Conservation (phyloP, 2,113 vertebrate genomes). For the Capreolus pygargus region DNA sequence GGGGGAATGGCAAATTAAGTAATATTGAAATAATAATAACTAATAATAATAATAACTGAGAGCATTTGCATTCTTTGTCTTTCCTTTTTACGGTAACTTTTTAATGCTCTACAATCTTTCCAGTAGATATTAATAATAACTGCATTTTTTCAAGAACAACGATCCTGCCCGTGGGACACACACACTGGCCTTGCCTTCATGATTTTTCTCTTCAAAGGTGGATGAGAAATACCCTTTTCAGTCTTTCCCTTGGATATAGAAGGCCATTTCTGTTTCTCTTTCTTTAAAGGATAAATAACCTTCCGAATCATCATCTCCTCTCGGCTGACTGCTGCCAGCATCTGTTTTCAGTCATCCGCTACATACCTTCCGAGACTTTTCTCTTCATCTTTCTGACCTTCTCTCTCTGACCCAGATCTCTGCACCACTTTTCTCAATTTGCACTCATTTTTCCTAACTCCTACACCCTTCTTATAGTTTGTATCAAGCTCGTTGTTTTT, state of each 20-base stretch:
- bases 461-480: slow-evolving; percentile 2
- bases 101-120: background rate
- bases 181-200: background rate
- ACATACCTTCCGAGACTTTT: slow-evolving; percentile 46
- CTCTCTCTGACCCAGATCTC: slow-evolving; percentile 32
- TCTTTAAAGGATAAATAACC: background rate
- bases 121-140: background rate
- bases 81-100: background rate
- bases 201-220: background rate
- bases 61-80: background rate
- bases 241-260: background rate
- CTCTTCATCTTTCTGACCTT: slow-evolving; percentile 48
- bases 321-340: background rate
- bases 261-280: background rate
- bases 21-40: background rate
- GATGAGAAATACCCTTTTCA: background rate
- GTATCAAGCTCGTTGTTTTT: slow-evolving; percentile 22
- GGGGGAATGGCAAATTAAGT: background rate
- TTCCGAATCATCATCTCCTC: background rate
- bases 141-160: background rate
- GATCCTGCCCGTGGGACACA: background rate
- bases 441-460: slow-evolving; percentile 47
- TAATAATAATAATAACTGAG: background rate
- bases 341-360: slow-evolving; percentile 55
- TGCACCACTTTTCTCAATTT: slow-evolving; percentile 54